These are phyloP conservation scores for Pemphigus obesinymphae DNA, from an alignment of 1,140 invertebrate genomes.

Conservation along the genomic window DNA sequence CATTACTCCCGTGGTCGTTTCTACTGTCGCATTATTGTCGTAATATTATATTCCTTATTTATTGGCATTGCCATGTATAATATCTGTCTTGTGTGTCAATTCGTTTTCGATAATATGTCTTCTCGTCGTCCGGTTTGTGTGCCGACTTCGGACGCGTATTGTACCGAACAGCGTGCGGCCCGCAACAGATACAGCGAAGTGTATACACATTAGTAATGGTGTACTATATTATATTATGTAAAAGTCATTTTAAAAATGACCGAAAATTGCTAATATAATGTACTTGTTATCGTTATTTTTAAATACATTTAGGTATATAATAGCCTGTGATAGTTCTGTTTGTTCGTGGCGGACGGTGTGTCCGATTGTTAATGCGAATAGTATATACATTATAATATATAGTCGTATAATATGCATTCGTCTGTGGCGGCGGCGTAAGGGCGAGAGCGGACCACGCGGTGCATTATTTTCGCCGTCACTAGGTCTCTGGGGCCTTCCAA, in stretches of 20 bases:
- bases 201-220: too few relatives aligned
- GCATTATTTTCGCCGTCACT: constrained; percentile 4
- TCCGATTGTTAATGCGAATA: neutral
- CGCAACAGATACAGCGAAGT: neutral
- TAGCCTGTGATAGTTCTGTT: too few relatives aligned
- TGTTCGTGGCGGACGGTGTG: neutral
- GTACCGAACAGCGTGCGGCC: constrained; percentile 18
- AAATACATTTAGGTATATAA: neutral
- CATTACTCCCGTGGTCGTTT: neutral
- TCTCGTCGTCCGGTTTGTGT: neutral
- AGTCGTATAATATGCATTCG: neutral
- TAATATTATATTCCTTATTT: neutral
- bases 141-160: neutral
- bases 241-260: neutral
- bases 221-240: too few relatives aligned
- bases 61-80: too few relatives aligned
- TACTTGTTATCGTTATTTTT: neutral
- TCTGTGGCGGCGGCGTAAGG: neutral
- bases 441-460: neutral
- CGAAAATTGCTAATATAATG: neutral
- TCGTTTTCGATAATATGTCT: constrained; percentile 8
- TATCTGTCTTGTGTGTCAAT: neutral
- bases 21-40: neutral
- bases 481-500: neutral
- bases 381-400: neutral